Base-by-base conservation (phyloP, 2,888 invertebrate species). In the Caenorhabditis parvicauda region DNA sequence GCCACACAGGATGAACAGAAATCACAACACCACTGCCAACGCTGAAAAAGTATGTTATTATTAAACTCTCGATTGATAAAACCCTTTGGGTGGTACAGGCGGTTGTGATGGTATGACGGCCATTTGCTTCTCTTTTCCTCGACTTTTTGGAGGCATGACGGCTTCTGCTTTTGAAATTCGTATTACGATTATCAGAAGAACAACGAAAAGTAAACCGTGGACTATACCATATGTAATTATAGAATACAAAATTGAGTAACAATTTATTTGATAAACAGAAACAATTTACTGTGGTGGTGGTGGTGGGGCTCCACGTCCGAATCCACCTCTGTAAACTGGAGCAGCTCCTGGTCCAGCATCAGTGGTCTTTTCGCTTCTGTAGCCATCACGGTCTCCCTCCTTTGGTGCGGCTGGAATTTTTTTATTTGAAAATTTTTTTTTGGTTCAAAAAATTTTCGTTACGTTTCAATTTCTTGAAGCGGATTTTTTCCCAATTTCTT, bases 311-410 rank as follows among this genome's bases (percentile, higher is more conserved):
- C 76, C 74, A 65, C 81, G 75, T 42, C 81, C 81, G 68, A 79
- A 81, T 58, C 81, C 81, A 46, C 67, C 76, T 48, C 81, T 75
- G 75, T 94, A 92, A 81, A 95, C 87, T 83, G 81, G 76, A 70
- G 89, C 90, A 59, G 90, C 89, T 69, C 95, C 96, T 79, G 93
- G 90, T 70, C 95, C 96, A 78, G 92, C 95, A 84, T 96, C 96
- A 64, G 90, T 90, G 84, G 92, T 92, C 85, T 96, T 96, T 83
- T 96, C 95, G 50, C 67, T 63, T 58, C 75, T 68, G 70, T 75
- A 73, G 49, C 70, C 65, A 38, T 73, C 70, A 54, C 77, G 76
- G 55, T 80, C 80, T 45, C 67, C 63, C 22, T 12, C 14, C 12
- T 12, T 24, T 37, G 21, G 14, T 17, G 35, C 22, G 27, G 35